Conservation (phyloP, 2,113 vertebrate species). For the Xiphophorus hellerii region DNA sequence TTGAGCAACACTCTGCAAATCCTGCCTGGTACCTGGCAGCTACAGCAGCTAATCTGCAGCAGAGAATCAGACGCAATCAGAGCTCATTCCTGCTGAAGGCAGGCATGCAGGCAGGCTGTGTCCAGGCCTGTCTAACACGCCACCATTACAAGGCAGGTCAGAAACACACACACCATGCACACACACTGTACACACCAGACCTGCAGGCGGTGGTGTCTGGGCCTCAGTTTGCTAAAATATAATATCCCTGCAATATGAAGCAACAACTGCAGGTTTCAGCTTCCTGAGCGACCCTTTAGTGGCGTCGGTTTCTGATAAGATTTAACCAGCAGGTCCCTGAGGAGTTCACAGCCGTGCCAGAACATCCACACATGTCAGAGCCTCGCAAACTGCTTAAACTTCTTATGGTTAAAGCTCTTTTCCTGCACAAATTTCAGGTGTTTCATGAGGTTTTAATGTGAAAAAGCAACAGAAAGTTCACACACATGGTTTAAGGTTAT, state of each 20-base stretch:
- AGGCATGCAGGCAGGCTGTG: constrained; percentile 26
- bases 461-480: no score
- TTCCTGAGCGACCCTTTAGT: background rate
- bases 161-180: constrained; percentile 8
- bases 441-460: no score
- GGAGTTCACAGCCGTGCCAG: no score
- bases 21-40: constrained; percentile 9
- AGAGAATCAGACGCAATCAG: constrained; percentile 7
- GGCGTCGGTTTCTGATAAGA: background rate
- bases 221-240: background rate
- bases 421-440: no score
- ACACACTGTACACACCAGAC: background rate
- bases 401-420: no score
- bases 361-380: no score
- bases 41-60: constrained; percentile 49
- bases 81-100: constrained; percentile 42
- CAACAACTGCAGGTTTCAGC: background rate
- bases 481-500: no score
- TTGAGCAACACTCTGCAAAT: constrained; percentile 41
- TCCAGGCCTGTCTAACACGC: constrained; percentile 42
- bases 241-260: background rate
- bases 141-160: constrained; percentile 29
- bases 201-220: background rate
- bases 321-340: no score
- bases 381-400: no score